Percentiles rank a stretch among this genome's conserved stretches.
These are phyloP conservation scores for Corythornis cristatus DNA, from an alignment of 2,113 vertebrate genomes.

Conservation along the genomic window DNA sequence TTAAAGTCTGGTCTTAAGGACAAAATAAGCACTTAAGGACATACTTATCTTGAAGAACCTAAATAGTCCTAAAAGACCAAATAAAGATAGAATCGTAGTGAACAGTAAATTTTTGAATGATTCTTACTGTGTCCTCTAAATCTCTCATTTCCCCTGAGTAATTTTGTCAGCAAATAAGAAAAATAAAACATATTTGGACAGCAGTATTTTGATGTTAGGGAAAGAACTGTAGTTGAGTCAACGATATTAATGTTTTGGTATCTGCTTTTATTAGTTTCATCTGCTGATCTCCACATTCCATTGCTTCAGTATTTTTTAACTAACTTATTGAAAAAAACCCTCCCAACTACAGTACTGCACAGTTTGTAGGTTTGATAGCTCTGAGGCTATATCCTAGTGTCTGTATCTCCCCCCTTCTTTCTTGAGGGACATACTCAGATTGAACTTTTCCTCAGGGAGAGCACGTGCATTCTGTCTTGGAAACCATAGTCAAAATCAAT, in stretches of 20 bases:
- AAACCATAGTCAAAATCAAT: background rate
- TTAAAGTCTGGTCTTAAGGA: background rate
- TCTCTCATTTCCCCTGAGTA: background rate
- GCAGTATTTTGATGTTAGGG: background rate
- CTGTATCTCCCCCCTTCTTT: background rate
- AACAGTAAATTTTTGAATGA: background rate
- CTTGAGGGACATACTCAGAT: background rate
- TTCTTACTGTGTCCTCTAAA: background rate
- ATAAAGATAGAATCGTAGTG: background rate
- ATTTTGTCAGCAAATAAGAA: background rate
- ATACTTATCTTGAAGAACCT: background rate
- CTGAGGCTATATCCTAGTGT: background rate
- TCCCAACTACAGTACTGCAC: background rate
- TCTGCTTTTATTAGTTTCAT: background rate
- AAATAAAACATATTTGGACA: background rate
- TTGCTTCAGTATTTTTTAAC: background rate
- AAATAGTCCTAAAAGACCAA: background rate
- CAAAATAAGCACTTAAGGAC: background rate
- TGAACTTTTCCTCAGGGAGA: background rate
- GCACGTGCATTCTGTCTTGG: background rate
- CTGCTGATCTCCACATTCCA: background rate
- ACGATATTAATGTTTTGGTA: background rate
- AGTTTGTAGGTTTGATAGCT: conserved; percentile 11
- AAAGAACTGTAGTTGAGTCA: background rate
- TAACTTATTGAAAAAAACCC: background rate